Conservation (phyloP, 2,797 vertebrate genomes). For the Peromyscus attwateri region DNA sequence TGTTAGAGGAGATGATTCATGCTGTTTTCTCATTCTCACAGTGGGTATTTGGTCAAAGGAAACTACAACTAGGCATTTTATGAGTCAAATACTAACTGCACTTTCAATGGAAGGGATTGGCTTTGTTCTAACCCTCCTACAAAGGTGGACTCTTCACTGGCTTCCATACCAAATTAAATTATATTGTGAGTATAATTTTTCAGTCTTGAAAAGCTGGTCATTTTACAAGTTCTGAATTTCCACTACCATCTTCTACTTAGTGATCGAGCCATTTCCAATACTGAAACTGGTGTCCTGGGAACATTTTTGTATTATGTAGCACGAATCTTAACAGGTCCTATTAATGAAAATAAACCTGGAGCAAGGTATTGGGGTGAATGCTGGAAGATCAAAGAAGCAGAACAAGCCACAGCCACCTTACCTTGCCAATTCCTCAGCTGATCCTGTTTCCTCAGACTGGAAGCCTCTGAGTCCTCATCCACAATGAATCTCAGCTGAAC, state of each 20-base stretch:
- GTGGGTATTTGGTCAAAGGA: not conserved
- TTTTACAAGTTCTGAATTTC: not conserved
- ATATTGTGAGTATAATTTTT: not conserved
- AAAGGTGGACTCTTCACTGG: not conserved
- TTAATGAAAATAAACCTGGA: too few relatives aligned
- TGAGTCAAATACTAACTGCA: not conserved
- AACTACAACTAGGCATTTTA: not conserved
- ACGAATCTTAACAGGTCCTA: too few relatives aligned
- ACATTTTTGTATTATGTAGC: too few relatives aligned
- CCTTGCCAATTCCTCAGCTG: too few relatives aligned
- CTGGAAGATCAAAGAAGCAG: too few relatives aligned
- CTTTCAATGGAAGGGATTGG: not conserved
- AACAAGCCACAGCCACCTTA: too few relatives aligned
- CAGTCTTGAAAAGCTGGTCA: not conserved
- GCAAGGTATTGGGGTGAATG: too few relatives aligned
- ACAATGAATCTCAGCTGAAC: too few relatives aligned
- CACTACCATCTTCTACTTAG: not conserved
- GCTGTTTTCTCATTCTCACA: not conserved
- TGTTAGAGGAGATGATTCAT: not conserved
- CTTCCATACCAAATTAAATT: not conserved
- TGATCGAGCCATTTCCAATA: not conserved
- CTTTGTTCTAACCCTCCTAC: not conserved
- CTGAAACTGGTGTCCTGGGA: not conserved
- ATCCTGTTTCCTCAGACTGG: too few relatives aligned
- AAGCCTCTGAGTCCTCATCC: too few relatives aligned